Conservation (phyloP, 2,113 vertebrate genomes). For the Seriola dumerili region DNA sequence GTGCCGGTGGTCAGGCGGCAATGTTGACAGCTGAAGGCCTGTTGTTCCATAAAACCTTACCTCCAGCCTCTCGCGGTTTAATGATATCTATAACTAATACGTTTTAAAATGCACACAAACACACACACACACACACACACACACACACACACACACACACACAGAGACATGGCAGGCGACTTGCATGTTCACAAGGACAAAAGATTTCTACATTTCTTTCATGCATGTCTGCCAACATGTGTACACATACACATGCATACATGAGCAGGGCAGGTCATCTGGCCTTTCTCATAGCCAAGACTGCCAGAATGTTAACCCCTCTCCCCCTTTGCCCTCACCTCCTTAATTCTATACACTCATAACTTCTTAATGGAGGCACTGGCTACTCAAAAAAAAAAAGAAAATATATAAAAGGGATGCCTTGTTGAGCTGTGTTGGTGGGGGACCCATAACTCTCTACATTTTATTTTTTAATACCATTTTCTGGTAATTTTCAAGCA, state of each 20-base stretch:
- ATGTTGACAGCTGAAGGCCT: conserved; percentile 78
- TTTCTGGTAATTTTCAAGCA: conserved; percentile 63
- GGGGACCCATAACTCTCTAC: conserved; percentile 29
- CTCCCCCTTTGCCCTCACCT: neutral
- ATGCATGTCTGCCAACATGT: conserved; percentile 32
- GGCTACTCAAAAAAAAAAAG: conserved; percentile 39
- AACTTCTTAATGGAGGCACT: conserved; percentile 59
- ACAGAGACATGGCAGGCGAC: conserved; percentile 56
- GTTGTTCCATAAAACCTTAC: conserved; percentile 69
- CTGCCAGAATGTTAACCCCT: conserved; percentile 39
- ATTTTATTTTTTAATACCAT: conserved; percentile 55
- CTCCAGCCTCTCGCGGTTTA: conserved; percentile 47
- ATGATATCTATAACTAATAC: conserved; percentile 64
- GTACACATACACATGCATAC: conserved; percentile 33
- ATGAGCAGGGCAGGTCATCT: conserved; percentile 55
- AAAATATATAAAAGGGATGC: conserved; percentile 25
- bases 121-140: conserved; percentile 36
- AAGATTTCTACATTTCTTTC: conserved; percentile 24
- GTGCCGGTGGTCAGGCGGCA: conserved; percentile 60
- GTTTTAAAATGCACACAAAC: conserved; percentile 48
- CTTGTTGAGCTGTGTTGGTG: conserved; percentile 33
- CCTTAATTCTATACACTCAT: conserved; percentile 43
- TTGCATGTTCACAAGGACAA: neutral
- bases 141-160: conserved; percentile 37
- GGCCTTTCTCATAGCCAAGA: conserved; percentile 62